Evolutionary conservation across 1,140 invertebrate genomes (phyloP).

Genomic region (Bombus consobrinus): DNA sequence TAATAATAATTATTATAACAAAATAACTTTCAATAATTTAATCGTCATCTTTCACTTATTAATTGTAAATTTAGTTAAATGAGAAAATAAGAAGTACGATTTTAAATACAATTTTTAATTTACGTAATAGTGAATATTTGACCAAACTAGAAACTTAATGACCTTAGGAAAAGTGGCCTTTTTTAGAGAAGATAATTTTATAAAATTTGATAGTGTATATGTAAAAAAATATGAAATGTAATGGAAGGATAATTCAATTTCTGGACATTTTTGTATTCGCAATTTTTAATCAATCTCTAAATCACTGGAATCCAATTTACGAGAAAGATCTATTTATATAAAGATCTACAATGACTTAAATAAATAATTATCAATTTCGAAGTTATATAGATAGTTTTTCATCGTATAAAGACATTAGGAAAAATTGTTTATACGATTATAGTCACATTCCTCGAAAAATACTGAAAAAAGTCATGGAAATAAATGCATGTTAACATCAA

Average conservation of each 20-base stretch:
- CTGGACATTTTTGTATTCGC: not conserved
- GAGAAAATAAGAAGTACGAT: not conserved
- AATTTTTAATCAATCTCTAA: not conserved
- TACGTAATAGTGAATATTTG: not conserved
- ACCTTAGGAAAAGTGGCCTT: constrained; percentile 19
- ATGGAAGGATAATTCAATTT: not conserved
- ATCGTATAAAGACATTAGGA: not conserved
- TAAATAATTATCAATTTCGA: not conserved
- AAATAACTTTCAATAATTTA: constrained; percentile 3
- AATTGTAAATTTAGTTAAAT: not conserved
- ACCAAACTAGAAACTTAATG: constrained; percentile 9
- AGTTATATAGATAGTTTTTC: not conserved
- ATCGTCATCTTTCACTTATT: not conserved
- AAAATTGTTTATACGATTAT: not conserved
- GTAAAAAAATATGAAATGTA: not conserved
- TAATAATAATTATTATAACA: constrained; percentile 3
- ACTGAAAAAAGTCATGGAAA: not conserved
- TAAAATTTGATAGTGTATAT: constrained; percentile 5
- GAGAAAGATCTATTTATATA: not conserved
- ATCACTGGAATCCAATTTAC: not conserved
- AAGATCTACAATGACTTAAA: not conserved
- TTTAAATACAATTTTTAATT: not conserved
- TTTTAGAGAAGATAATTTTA: constrained; percentile 15
- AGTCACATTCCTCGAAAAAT: not conserved
- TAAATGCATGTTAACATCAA: not conserved